Percentiles rank a stretch among this genome's conserved stretches.
Evolutionary conservation across 2,888 invertebrate species (phyloP).

Genomic region (Diachrysia chrysitis): DNA sequence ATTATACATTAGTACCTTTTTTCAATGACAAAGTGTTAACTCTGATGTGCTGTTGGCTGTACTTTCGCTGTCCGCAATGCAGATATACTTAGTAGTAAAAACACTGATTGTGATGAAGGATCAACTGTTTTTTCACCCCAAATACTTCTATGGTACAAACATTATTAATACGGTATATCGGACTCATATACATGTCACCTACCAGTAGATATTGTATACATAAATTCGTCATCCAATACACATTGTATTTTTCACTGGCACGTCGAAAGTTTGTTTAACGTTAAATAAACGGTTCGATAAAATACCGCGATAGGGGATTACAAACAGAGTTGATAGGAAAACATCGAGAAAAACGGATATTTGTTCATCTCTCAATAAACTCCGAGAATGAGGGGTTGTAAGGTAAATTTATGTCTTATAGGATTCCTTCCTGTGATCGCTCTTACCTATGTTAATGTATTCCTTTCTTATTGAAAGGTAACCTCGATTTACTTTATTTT

Average conservation of each 20-base stretch:
- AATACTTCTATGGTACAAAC: too few relatives aligned
- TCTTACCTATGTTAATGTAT: constrained; percentile 1
- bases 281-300: constrained; percentile 6
- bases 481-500: constrained; percentile 16
- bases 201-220: background rate
- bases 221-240: background rate
- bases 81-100: too few relatives aligned
- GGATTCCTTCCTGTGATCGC: constrained; percentile 9
- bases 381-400: constrained; percentile 6
- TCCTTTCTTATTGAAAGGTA: constrained; percentile 8
- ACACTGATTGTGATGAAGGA: too few relatives aligned
- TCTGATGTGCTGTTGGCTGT: background rate
- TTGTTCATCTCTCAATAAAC: constrained; percentile 31
- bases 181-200: background rate
- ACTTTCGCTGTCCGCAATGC: background rate
- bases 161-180: too few relatives aligned
- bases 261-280: background rate
- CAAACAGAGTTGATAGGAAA: constrained; percentile 36
- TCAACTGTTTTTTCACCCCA: too few relatives aligned
- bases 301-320: constrained; percentile 24
- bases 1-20: background rate
- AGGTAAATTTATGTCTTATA: constrained; percentile 37
- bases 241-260: background rate
- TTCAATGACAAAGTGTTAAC: background rate
- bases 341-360: constrained; percentile 19